phyloP scores from a whole-genome alignment of 2,888 invertebrate species.

The Harpalus rubripes region DNA sequence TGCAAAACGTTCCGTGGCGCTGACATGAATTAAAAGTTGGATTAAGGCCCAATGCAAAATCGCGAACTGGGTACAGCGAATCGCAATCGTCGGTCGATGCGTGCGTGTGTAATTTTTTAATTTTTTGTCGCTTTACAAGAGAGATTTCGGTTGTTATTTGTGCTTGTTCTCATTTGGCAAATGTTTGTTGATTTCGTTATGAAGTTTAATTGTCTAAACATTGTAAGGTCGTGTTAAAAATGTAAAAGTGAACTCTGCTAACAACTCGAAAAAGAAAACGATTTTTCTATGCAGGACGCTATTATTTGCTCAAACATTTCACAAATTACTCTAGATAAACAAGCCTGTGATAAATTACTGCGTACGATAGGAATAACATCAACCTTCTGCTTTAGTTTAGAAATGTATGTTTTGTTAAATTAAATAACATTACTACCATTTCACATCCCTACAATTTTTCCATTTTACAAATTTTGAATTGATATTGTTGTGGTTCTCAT shows the following conservation, averaged over 20 bases:
- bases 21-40: conserved; percentile 59
- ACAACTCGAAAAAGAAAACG: conserved; percentile 35
- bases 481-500: too few relatives aligned
- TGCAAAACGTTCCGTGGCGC: conserved; percentile 5
- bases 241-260: conserved; percentile 35
- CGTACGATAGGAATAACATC: too few relatives aligned
- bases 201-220: conserved; percentile 42
- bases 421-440: too few relatives aligned
- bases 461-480: too few relatives aligned
- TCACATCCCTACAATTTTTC: too few relatives aligned
- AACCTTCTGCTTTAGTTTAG: too few relatives aligned
- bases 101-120: conserved; percentile 43
- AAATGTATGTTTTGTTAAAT: too few relatives aligned
- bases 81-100: conserved; percentile 1
- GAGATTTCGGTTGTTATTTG: conserved; percentile 24
- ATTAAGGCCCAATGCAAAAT: conserved; percentile 54
- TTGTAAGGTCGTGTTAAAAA: conserved; percentile 52
- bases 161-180: conserved; percentile 43
- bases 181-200: conserved; percentile 57
- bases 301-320: conserved; percentile 44
- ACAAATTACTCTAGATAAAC: conserved; percentile 14
- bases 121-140: conserved; percentile 32
- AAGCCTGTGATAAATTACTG: neutral
- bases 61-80: conserved; percentile 16
- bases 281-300: conserved; percentile 22